phyloP scores from a whole-genome alignment of 23 tunicate genomes.

The Halocynthia roretzi region DNA sequence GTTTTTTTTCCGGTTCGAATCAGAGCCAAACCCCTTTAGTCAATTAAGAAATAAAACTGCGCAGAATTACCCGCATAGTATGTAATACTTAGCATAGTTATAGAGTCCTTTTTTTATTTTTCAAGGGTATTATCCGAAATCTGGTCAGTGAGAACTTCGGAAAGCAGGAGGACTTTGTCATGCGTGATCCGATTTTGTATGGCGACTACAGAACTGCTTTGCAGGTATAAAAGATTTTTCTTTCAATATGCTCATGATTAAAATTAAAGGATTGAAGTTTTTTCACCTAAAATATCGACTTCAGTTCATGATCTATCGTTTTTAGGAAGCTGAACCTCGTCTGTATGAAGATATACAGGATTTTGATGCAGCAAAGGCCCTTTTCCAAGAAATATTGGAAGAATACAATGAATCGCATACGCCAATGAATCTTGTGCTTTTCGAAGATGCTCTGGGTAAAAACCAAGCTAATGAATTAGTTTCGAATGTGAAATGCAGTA shows the following conservation, averaged over 20 bases:
- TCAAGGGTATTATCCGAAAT: conserved; percentile 23
- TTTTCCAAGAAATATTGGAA: conserved; percentile 89
- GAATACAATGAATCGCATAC: conserved; percentile 97
- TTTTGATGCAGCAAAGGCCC: conserved; percentile 93
- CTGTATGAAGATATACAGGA: conserved; percentile 97
- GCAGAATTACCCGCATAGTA: neutral
- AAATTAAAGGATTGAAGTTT: neutral
- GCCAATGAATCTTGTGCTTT: conserved; percentile 95
- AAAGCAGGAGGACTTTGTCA: conserved; percentile 41
- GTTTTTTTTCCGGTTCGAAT: too few species aligned
- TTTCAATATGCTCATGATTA: neutral
- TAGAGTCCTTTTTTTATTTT: neutral
- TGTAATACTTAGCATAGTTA: neutral
- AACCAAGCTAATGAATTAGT: neutral
- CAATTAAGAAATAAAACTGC: neutral
- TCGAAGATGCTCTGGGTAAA: conserved; percentile 94
- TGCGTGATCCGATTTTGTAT: conserved; percentile 81
- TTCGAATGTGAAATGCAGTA: neutral
- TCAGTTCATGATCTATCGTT: neutral
- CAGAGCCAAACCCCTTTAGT: neutral
- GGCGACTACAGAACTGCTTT: conserved; percentile 89
- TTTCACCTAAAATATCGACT: neutral
- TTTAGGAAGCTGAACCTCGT: conserved; percentile 85
- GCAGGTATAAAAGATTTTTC: conserved; percentile 38
- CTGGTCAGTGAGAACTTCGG: conserved; percentile 65